Evolutionary conservation across 2,888 invertebrate species (phyloP), one percentile per base, ranked within the genome.

Genomic region (Cheilosia soror): DNA sequence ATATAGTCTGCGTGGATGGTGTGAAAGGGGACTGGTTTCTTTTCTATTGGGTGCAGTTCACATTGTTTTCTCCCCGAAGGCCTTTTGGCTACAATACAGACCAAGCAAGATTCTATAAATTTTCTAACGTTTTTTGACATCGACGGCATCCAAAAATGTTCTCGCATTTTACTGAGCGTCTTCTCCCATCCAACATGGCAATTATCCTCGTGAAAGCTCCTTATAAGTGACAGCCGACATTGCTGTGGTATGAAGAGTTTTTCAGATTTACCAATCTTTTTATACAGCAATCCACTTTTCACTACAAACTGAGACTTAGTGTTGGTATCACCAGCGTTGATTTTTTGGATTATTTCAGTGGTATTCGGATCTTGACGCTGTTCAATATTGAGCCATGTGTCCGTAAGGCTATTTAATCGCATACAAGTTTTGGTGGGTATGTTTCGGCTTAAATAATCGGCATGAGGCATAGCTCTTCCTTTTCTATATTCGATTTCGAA

Each of bases 141-240:
- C 0, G 2, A 75, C 69, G 60, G 66, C 77, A 77, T 83, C 77
- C 76, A 83, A 73, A 87, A 76, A 25, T 87, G 62, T 53, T 79
- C 72, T 15, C 27, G 40, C 58, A 73, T 72, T 58, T 85, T 85
- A 44, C 29, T 44, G 7, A 85, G 42, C 11, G 68, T 77, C 29
- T 80, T 63, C 27, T 51, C 65, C 51, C 66, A 63, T n/a, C 63
- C 63, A 40, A 66, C 15, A n/a, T 66, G 66, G 27, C 66, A 66
- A 40, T 66, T 66, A n/a, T 37, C 66, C 7, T 66, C 53, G 40
- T 66, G 66, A 40, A 13, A 66, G 11, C 53, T 1, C 7, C 40
- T n/a, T n/a, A n/a, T n/a, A n/a, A n/a, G n/a, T n/a, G n/a, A n/a
- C n/a, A n/a, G n/a, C n/a, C n/a, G n/a, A 51, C 66, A 53, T 1